Base-by-base conservation (phyloP, 2,113 vertebrate species). In the Rafetus swinhoei region DNA sequence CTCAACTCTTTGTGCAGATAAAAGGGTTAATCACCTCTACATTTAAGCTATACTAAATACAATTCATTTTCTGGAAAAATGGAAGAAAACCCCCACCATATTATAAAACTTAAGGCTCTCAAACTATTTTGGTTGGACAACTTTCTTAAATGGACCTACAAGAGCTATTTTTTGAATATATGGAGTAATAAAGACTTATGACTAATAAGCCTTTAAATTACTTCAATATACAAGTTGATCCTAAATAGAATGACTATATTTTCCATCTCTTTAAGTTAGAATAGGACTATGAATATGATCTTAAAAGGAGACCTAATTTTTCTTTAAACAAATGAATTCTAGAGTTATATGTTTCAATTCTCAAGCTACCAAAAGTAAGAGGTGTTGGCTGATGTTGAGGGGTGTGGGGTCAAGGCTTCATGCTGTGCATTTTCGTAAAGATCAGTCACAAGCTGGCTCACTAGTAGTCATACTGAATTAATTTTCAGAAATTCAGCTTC, bases 61-160 rank as follows among this genome's bases (percentile, higher is more conserved):
- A 16, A 45, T 56, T 69, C 13, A 87, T 95, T 95, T 96, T 91
- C 90, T 94, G 85, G 76, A 76, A 95, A 72, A 93, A 94, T 54
- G 93, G 82, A 89, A 0, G 22, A 96, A 83, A 85, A 88, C 69
- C 88, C 88, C 29, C 39, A 77, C 87, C 53, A 92, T 29, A 90
- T 90, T 24, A 81, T 35, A 56, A 85, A 39, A 52, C 89, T 91
- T 81, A 81, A 82, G 54, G 39, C 16, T 82, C 83, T 86, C 39
- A 87, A 50, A 81, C 79, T 96, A 62, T 93, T 94, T 96, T 87
- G 50, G 4, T 95, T 95, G 90, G 91, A 89, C 74, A 35, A 19
- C 86, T 93, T 84, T 90, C 84, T 53, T 89, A 59, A 91, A 82
- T 8, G 87, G 86, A 86, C 55, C 65, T n/a, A 6, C 2, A 77